Conservation (phyloP, 2,797 vertebrate species). For the Gallinago solitaria region DNA sequence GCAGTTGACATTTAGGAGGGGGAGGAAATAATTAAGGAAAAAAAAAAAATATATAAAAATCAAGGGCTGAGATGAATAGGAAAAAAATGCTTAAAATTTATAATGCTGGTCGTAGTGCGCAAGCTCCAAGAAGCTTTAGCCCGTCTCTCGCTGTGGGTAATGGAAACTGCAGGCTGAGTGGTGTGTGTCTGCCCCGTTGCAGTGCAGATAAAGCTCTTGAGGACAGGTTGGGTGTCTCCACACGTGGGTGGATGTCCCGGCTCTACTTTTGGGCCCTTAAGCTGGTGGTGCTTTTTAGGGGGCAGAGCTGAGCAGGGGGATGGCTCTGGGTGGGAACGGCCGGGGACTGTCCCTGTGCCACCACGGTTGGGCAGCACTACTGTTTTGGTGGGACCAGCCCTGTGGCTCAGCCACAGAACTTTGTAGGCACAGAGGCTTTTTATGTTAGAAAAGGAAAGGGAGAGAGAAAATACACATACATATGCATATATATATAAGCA, state of each 20-base stretch:
- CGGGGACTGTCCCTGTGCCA: fast-evolving
- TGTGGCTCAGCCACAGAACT: background rate
- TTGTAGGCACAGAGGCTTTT: slow-evolving; percentile 26
- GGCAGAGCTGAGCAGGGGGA: fast-evolving
- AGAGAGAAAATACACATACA: background rate
- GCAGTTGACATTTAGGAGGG: background rate
- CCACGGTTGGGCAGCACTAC: fast-evolving
- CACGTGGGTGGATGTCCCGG: fast-evolving
- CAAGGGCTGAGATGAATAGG: background rate
- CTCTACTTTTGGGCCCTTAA: background rate
- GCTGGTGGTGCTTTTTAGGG: background rate
- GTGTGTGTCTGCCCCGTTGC: fast-evolving
- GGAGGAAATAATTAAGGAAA: background rate
- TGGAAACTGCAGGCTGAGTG: background rate
- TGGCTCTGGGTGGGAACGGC: background rate
- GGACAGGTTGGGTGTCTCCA: fast-evolving
- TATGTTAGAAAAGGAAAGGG: background rate
- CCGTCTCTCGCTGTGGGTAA: background rate
- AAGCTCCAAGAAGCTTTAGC: background rate
- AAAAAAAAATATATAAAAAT: background rate
- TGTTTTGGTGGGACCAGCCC: background rate
- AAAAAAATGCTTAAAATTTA: background rate
- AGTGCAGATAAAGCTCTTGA: fast-evolving
- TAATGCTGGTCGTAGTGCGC: background rate
- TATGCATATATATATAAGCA: background rate